Evolutionary conservation across 2,113 vertebrate genomes (phyloP), one percentile per base, ranked within the genome.

Genomic region (Dicrurus megarhynchus): DNA sequence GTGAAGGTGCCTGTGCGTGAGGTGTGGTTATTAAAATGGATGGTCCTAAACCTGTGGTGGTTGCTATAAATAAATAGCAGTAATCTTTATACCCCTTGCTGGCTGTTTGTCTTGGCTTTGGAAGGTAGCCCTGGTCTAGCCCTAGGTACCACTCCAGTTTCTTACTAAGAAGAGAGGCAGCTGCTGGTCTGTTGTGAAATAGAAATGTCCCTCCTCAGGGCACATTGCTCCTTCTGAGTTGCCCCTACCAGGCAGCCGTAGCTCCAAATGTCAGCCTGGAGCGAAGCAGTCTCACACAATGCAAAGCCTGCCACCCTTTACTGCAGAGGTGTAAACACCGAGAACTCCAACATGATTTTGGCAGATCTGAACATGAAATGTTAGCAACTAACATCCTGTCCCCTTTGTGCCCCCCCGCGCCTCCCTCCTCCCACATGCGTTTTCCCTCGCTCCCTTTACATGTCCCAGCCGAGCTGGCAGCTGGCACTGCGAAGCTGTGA

Each of bases 401-500:
- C 56, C 50, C 27, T 37, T 41, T 63, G 67, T 69, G 7, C 13
- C 22, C 26, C 3, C 3, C n/a, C 0, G 9, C 0, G 5, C 64
- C 56, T 82, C 57, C 44, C 56, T 90, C 82, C 70, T 87, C 87
- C 69, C 42, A 39, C 35, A 10, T 28, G 56, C 23, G 2, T 90
- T 93, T 70, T 93, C 44, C 32, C 53, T 82, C 0, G 0, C n/a
- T 85, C 85, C 67, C 57, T 79, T 22, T 47, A 5, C 41, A 2
- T n/a, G 82, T 79, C 61, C 65, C 53, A 35, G 90, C 60, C 15
- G 11, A 74, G 84, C 80, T 92, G 76, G 92, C 90, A 87, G 95
- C 82, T 79, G 92, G 94, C 7, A 17, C 56, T 76, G 76, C 80
- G 80, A 59, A 81, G 60, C 89, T 67, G 76, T 16, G 89, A 84